These are phyloP conservation scores for Pogonomyrmex barbatus DNA, from an alignment of 1,140 invertebrate genomes.

Conservation along the genomic window DNA sequence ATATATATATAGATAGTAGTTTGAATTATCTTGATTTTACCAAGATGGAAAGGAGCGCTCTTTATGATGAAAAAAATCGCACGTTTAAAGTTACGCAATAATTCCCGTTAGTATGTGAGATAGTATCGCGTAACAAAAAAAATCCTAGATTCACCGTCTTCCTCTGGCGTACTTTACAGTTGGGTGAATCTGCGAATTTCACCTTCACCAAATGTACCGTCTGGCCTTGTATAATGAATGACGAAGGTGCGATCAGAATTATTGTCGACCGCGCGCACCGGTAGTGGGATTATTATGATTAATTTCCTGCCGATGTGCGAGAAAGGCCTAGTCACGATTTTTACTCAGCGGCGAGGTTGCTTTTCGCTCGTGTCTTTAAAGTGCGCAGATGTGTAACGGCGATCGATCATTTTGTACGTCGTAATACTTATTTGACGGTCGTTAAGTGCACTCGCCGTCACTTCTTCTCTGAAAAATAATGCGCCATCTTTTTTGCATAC, in stretches of 20 bases:
- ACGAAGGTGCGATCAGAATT: slow-evolving; percentile 71
- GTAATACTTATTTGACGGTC: slow-evolving; percentile 69
- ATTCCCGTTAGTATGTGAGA: neutral
- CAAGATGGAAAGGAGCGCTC: neutral
- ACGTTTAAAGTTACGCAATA: slow-evolving; percentile 8
- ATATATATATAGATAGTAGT: too few species aligned
- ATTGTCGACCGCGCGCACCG: slow-evolving; percentile 66
- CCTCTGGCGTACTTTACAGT: slow-evolving; percentile 2
- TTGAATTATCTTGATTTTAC: slow-evolving; percentile 6
- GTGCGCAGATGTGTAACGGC: slow-evolving; percentile 72
- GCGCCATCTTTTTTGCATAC: slow-evolving; percentile 19
- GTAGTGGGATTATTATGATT: slow-evolving; percentile 82
- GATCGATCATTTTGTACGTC: slow-evolving; percentile 75
- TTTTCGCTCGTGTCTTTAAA: slow-evolving; percentile 73
- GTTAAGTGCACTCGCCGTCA: slow-evolving; percentile 60
- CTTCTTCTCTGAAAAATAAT: slow-evolving; percentile 47
- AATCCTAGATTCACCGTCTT: neutral
- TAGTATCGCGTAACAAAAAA: neutral
- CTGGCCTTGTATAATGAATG: slow-evolving; percentile 72
- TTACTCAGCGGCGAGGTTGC: slow-evolving; percentile 78
- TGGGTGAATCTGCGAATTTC: slow-evolving; percentile 70
- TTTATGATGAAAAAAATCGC: neutral
- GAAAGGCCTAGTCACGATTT: slow-evolving; percentile 84
- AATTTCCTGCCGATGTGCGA: slow-evolving; percentile 83
- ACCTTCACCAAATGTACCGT: slow-evolving; percentile 64